Conservation (phyloP, 2,888 invertebrate genomes). For the Caenorhabditis virilis region DNA sequence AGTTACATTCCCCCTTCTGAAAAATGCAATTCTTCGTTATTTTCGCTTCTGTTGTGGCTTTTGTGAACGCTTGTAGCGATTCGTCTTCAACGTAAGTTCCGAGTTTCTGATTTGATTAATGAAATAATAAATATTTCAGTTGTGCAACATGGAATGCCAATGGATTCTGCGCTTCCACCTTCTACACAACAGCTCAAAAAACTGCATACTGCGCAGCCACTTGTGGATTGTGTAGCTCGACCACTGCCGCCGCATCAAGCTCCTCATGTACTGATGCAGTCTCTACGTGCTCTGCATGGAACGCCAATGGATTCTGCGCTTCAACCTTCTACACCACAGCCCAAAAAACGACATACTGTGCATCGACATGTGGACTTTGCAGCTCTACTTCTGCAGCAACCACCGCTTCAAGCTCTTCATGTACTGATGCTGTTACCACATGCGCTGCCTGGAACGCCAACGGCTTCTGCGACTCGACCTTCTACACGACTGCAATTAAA, state of each 20-base stretch:
- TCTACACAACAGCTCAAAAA: too few species aligned
- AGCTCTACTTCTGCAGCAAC: background rate
- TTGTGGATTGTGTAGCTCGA: too few species aligned
- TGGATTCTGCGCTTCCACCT: too few species aligned
- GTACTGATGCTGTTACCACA: slow-evolving; percentile 2
- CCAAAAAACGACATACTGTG: slow-evolving; percentile 10
- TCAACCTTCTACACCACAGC: slow-evolving; percentile 15
- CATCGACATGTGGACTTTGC: slow-evolving; percentile 11
- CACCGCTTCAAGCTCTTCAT: background rate
- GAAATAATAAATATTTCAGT: too few species aligned
- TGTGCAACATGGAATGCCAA: too few species aligned
- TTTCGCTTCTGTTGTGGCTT: too few species aligned
- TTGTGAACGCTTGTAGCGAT: too few species aligned
- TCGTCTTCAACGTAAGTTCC: too few species aligned
- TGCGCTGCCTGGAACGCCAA: slow-evolving; percentile 12
- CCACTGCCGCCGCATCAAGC: slow-evolving; percentile 3
- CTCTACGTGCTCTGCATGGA: slow-evolving; percentile 10
- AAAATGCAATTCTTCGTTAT: too few species aligned
- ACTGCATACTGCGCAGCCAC: too few species aligned
- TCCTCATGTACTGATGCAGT: slow-evolving; percentile 6
- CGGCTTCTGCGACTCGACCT: slow-evolving; percentile 16
- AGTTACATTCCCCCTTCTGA: too few species aligned
- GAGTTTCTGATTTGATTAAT: too few species aligned
- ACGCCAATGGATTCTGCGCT: slow-evolving; percentile 14
- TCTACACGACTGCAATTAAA: slow-evolving; percentile 18